Base-by-base conservation (phyloP, 2,113 vertebrate genomes). In the Aegithalos caudatus region DNA sequence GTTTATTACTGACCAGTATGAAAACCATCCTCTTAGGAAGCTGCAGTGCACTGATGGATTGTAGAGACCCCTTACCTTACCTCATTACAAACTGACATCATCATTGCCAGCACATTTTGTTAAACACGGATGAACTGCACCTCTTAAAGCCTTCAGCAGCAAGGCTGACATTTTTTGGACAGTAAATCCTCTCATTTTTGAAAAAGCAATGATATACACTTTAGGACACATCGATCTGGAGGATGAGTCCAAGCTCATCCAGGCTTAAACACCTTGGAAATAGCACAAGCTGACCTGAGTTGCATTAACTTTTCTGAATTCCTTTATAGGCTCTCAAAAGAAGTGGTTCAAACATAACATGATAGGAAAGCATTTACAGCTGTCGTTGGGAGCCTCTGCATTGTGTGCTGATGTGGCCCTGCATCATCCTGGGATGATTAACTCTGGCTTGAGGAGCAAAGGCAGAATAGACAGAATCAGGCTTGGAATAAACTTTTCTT, bases 221-320 rank as follows among this genome's bases (percentile, higher is more conserved):
- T 88, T 56, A 87, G 69, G 67, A 83, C 66, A 91, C 83, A 95
- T 94, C 0, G 74, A 97, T 97, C 90, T 83, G 33, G 48, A 93
- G 81, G 61, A 93, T 95, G 87, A 95, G 22, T 80, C 90, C 65
- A 85, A 89, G 89, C 81, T 95, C 95, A 96, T 65, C 83, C 90
- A 93, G 88, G 95, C 93, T 97, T 95, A 96, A 95, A 95, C 93
- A 92, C 79, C 88, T 58, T 67, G 67, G 47, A 94, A 97, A 95
- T 66, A 95, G 79, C 85, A 91, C 42, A 79, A 72, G 79, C 76
- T 95, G 95, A 95, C 88, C 74, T 37, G 64, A 94, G 56, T 47
- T 88, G 58, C 85, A 96, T 96, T 95, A 92, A 81, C 81, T 96
- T 90, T 73, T 62, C 81, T 90, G 90, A 95, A 94, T 96, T 95